Conservation (phyloP, 53 echinoderm and acorn worm genomes). For the Patiria pectinifera region DNA sequence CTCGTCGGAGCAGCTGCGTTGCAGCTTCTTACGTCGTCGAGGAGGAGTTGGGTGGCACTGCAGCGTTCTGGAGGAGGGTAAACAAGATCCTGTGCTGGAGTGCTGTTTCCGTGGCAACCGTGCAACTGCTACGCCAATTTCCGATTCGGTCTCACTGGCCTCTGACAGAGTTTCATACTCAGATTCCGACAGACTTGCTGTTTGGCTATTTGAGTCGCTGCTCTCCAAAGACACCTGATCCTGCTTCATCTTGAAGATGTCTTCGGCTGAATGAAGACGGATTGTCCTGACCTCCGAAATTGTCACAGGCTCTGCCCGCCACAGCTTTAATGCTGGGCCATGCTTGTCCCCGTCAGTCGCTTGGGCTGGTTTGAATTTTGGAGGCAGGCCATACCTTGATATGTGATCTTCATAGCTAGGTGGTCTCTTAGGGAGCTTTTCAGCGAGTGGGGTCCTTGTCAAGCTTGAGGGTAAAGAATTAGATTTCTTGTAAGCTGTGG, state of each 20-base stretch:
- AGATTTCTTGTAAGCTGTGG: neutral
- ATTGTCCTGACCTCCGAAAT: slow-evolving; percentile 11
- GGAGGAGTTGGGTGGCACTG: slow-evolving; percentile 53
- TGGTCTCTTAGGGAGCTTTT: slow-evolving; percentile 6
- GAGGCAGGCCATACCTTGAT: slow-evolving; percentile 54
- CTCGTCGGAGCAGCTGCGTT: slow-evolving; percentile 18
- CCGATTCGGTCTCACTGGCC: neutral
- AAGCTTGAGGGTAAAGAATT: slow-evolving; percentile 12
- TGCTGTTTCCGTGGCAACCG: neutral
- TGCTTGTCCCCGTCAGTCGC: neutral
- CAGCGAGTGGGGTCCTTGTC: neutral
- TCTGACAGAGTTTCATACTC: neutral
- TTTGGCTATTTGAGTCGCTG: neutral
- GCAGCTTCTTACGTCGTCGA: slow-evolving; percentile 23
- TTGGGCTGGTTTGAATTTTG: neutral
- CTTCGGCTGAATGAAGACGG: slow-evolving; percentile 1
- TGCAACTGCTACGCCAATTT: too few species aligned
- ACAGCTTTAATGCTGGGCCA: neutral
- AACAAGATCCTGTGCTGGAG: neutral
- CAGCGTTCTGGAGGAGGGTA: neutral
- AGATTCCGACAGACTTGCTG: neutral
- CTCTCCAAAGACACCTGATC: neutral
- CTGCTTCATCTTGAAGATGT: slow-evolving; percentile 25
- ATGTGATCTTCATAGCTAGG: slow-evolving; percentile 75
- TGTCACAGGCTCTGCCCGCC: slow-evolving; percentile 45